These are phyloP conservation scores for Trachelus iudaicus DNA, from an alignment of 2,888 invertebrate species.

Conservation along the genomic window DNA sequence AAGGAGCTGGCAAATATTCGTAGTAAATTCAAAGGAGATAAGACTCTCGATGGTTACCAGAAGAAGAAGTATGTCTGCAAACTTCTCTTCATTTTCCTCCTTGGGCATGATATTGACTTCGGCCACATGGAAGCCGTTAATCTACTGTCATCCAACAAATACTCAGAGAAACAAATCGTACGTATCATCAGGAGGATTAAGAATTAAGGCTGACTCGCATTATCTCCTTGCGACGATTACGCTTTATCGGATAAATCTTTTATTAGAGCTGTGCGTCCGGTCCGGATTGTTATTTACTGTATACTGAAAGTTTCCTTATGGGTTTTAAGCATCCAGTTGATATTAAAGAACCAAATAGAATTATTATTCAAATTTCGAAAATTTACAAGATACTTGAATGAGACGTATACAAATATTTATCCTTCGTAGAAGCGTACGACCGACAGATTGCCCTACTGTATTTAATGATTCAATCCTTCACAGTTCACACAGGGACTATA, in stretches of 20 bases:
- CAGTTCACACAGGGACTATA: not conserved
- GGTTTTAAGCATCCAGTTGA: not conserved
- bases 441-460: not conserved
- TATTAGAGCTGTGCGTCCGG: not conserved
- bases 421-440: not conserved
- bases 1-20: constrained; percentile 99
- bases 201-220: not conserved
- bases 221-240: not conserved
- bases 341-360: not conserved
- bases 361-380: not conserved
- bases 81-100: constrained; percentile 97
- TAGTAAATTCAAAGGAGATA: constrained; percentile 99
- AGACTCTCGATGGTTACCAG: constrained; percentile 99
- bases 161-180: constrained; percentile 99
- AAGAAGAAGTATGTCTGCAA: constrained; percentile 99
- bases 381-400: no score
- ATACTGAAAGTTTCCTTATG: constrained; percentile 18
- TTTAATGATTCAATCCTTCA: not conserved
- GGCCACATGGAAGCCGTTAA: constrained; percentile 99
- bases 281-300: constrained; percentile 15
- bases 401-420: not conserved
- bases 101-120: constrained; percentile 99
- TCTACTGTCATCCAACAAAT: constrained; percentile 98
- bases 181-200: constrained; percentile 55
- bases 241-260: not conserved